Evolutionary conservation across 2,888 invertebrate genomes (phyloP).

Genomic region (Phalera bucephala): DNA sequence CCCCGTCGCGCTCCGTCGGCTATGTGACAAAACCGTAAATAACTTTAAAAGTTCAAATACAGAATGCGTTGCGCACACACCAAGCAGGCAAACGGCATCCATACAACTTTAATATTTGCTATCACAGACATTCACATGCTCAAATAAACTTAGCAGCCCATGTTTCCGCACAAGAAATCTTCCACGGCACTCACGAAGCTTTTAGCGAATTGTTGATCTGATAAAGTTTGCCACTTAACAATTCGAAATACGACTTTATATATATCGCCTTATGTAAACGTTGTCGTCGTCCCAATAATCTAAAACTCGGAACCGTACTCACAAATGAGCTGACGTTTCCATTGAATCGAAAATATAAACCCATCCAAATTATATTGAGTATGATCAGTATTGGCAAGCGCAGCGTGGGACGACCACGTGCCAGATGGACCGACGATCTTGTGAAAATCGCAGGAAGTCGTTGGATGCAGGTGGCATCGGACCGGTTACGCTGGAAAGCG

Average conservation of each 20-base stretch:
- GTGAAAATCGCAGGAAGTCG: too few relatives aligned
- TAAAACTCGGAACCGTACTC: slow-evolving; percentile 17
- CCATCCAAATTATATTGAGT: too few relatives aligned
- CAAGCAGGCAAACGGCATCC: slow-evolving; percentile 8
- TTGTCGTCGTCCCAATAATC: slow-evolving; percentile 14
- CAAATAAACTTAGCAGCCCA: slow-evolving; percentile 20
- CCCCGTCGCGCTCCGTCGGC: too few relatives aligned
- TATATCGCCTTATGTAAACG: slow-evolving; percentile 12
- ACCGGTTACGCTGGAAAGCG: too few relatives aligned
- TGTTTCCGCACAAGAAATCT: slow-evolving; percentile 24
- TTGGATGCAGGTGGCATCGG: too few relatives aligned
- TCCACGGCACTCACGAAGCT: slow-evolving; percentile 23
- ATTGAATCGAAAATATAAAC: slow-evolving; percentile 40
- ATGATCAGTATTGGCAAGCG: too few relatives aligned
- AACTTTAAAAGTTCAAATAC: too few relatives aligned
- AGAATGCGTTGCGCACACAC: too few relatives aligned
- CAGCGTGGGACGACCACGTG: too few relatives aligned
- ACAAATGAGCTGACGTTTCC: slow-evolving; percentile 31
- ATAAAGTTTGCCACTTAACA: slow-evolving; percentile 28
- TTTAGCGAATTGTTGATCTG: slow-evolving; percentile 23
- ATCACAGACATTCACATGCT: slow-evolving; percentile 15
- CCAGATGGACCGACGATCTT: too few relatives aligned
- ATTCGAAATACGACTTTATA: slow-evolving; percentile 5
- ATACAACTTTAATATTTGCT: slow-evolving; percentile 26
- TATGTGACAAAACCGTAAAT: too few relatives aligned